Percentiles rank a stretch among this genome's conserved stretches.
Evolutionary conservation across 2,797 vertebrate genomes (phyloP).

Genomic region (Acanthiza pusilla): DNA sequence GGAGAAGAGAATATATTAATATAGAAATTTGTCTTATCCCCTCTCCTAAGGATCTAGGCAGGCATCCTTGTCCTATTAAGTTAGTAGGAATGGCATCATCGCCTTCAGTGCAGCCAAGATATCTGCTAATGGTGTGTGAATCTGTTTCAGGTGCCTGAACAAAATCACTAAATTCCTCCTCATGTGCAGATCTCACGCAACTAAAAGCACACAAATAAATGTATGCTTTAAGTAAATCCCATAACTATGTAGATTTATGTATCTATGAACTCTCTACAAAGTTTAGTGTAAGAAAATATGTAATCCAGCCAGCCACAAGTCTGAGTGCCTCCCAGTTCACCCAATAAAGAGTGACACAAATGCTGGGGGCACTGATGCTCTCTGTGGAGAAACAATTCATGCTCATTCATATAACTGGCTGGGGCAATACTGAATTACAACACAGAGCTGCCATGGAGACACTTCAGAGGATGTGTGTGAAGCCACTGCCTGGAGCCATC

Average conservation of each 20-base stretch:
- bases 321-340: neutral
- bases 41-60: neutral
- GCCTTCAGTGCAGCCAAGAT: neutral
- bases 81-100: neutral
- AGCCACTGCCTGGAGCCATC: neutral
- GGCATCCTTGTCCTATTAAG: neutral
- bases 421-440: neutral
- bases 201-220: neutral
- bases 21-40: neutral
- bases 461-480: accelerated
- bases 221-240: neutral
- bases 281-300: neutral
- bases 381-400: neutral
- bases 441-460: neutral
- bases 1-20: neutral
- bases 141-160: neutral
- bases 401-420: neutral
- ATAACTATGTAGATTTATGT: neutral
- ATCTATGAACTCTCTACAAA: neutral
- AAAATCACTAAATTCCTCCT: neutral
- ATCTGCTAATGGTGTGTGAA: neutral
- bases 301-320: neutral
- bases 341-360: neutral
- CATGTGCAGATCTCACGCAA: neutral
- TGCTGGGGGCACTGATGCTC: neutral